Conservation (phyloP, 2,888 invertebrate species). For the Microplitis deprimator region DNA sequence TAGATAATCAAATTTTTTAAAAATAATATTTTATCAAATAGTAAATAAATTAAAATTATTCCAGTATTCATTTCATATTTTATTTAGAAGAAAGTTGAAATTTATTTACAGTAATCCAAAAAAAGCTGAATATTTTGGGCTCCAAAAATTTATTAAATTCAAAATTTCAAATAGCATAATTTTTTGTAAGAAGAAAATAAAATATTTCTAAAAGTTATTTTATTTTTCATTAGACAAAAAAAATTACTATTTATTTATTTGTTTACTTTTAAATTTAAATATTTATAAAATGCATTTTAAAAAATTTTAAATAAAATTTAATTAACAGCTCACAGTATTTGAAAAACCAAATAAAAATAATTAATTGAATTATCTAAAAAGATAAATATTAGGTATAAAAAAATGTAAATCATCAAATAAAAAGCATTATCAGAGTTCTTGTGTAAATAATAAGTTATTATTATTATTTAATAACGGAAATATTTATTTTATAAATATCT, state of each 20-base stretch:
- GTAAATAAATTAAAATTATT: no score
- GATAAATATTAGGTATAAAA: conserved; percentile 27
- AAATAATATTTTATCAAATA: not conserved
- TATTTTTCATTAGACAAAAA: not conserved
- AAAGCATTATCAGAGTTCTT: not conserved
- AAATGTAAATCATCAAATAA: conserved; percentile 25
- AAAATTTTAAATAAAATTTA: conserved; percentile 1
- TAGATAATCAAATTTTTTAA: not conserved
- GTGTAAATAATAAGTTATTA: conserved; percentile 1
- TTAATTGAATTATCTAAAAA: conserved; percentile 14
- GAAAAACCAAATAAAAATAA: conserved; percentile 4
- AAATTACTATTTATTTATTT: not conserved
- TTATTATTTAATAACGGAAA: conserved; percentile 10
- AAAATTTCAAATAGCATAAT: no score
- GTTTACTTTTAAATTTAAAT: not conserved
- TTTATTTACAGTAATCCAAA: no score
- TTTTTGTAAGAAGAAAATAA: no score
- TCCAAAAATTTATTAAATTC: no score
- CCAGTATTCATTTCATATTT: no score
- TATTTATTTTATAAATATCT: not conserved
- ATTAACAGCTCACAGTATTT: not conserved
- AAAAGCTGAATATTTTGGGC: no score
- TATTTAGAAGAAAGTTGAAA: no score
- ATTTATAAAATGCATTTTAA: conserved; percentile 17
- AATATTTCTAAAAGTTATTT: no score